phyloP scores from a whole-genome alignment of 2,888 invertebrate genomes.

The Kuschelorhynchus macadamiae region DNA sequence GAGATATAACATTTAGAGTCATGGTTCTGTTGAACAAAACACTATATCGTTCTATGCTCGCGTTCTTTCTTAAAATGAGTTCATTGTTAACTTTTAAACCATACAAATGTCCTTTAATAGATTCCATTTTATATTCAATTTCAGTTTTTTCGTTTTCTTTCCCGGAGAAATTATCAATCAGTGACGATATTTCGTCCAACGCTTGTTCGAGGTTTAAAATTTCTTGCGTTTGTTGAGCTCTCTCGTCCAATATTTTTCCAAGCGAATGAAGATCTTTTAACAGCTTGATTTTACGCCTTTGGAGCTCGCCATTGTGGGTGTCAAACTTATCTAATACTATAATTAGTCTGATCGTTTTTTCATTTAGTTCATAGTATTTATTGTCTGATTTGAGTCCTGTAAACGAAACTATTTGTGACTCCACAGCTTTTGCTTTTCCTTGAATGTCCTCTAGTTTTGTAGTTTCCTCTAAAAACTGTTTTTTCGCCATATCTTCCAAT shows the following conservation, averaged over 20 bases:
- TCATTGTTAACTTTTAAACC: slow-evolving; percentile 38
- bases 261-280: slow-evolving; percentile 53
- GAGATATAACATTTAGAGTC: not conserved
- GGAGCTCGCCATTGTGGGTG: slow-evolving; percentile 42
- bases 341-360: slow-evolving; percentile 49
- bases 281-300: slow-evolving; percentile 52
- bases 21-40: slow-evolving; percentile 40
- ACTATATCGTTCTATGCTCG: slow-evolving; percentile 44
- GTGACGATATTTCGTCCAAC: slow-evolving; percentile 20
- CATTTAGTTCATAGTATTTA: slow-evolving; percentile 54
- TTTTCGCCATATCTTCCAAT: slow-evolving; percentile 24
- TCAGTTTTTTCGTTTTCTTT: slow-evolving; percentile 10
- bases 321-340: slow-evolving; percentile 52
- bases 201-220: slow-evolving; percentile 51
- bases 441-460: slow-evolving; percentile 50
- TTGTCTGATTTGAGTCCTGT: slow-evolving; percentile 51
- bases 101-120: slow-evolving; percentile 7
- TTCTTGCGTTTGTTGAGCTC: slow-evolving; percentile 52
- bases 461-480: slow-evolving; percentile 14
- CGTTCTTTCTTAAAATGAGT: slow-evolving; percentile 47
- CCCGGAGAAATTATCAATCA: slow-evolving; percentile 10
- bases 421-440: slow-evolving; percentile 46
- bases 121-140: slow-evolving; percentile 27
- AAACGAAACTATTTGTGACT: slow-evolving; percentile 51
- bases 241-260: slow-evolving; percentile 52